Evolutionary conservation across 2,888 invertebrate species (phyloP).

Genomic region (Drosophila mulleri): DNA sequence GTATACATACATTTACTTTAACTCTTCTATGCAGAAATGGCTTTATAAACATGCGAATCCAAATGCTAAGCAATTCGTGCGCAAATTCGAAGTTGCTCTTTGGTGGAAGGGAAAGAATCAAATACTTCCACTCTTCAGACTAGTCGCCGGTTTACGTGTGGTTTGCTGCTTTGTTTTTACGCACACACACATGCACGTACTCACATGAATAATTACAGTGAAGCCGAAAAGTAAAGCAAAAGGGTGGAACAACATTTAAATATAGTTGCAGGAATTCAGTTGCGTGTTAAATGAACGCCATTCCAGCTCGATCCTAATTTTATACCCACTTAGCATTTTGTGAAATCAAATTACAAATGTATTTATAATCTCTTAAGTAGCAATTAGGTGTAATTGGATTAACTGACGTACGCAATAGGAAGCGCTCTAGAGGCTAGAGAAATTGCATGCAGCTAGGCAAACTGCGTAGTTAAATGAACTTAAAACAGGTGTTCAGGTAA

Average conservation of each 20-base stretch:
- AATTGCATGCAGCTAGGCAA: neutral
- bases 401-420: neutral
- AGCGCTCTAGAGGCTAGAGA: neutral
- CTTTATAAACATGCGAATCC: neutral
- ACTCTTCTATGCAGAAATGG: neutral
- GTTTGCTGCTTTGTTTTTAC: neutral
- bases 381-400: constrained; percentile 22
- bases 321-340: constrained; percentile 6
- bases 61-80: neutral
- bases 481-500: neutral
- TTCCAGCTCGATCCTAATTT: constrained; percentile 8
- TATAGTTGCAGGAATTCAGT: constrained; percentile 6
- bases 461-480: constrained; percentile 1
- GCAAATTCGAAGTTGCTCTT: neutral
- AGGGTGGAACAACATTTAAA: constrained; percentile 6
- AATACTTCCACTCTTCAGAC: neutral
- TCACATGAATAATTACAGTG: too few relatives aligned
- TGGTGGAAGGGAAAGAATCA: neutral
- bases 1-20: neutral
- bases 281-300: constrained; percentile 1
- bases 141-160: neutral
- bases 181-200: neutral
- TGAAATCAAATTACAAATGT: constrained; percentile 18
- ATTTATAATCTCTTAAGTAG: constrained; percentile 21
- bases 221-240: neutral